Percentiles rank a stretch among this genome's conserved stretches.
Conservation (phyloP, 2,888 invertebrate species). For the Eledona agricola region DNA sequence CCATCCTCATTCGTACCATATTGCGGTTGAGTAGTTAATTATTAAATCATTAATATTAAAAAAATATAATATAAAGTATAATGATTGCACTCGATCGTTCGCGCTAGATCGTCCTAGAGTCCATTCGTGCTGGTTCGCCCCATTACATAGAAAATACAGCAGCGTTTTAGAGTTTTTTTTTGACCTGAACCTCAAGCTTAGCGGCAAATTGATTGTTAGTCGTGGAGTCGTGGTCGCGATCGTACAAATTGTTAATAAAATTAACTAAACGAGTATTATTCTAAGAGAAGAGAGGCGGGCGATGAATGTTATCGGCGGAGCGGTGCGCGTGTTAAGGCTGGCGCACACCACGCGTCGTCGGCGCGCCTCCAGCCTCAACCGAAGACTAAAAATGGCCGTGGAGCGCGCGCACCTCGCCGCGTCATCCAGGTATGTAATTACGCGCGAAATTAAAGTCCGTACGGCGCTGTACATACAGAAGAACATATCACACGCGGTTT, state of each 20-base stretch:
- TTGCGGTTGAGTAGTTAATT: constrained; percentile 23
- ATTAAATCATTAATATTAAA: constrained; percentile 18
- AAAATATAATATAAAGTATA: constrained; percentile 15
- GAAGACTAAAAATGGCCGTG: constrained; percentile 21
- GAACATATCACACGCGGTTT: constrained; percentile 41
- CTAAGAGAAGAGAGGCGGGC: no score
- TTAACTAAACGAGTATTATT: constrained; percentile 45
- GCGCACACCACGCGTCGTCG: not conserved
- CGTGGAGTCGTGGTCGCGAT: no score
- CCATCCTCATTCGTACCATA: constrained; percentile 40
- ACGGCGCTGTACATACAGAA: constrained; percentile 28
- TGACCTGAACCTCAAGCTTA: constrained; percentile 48
- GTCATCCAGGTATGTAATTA: constrained; percentile 46
- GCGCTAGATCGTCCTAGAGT: constrained; percentile 60
- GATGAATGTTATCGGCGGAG: no score
- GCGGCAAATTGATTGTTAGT: no score
- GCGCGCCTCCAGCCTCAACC: constrained; percentile 15
- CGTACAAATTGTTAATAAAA: constrained; percentile 10
- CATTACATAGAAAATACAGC: constrained; percentile 32
- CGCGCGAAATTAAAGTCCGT: constrained; percentile 43
- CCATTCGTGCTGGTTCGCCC: constrained; percentile 42
- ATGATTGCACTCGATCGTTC: constrained; percentile 41
- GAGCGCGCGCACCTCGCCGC: constrained; percentile 22
- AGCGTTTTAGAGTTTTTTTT: constrained; percentile 40
- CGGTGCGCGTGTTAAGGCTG: not conserved